phyloP scores from a whole-genome alignment of 2,797 vertebrate genomes.

The Galagoides demidoff region DNA sequence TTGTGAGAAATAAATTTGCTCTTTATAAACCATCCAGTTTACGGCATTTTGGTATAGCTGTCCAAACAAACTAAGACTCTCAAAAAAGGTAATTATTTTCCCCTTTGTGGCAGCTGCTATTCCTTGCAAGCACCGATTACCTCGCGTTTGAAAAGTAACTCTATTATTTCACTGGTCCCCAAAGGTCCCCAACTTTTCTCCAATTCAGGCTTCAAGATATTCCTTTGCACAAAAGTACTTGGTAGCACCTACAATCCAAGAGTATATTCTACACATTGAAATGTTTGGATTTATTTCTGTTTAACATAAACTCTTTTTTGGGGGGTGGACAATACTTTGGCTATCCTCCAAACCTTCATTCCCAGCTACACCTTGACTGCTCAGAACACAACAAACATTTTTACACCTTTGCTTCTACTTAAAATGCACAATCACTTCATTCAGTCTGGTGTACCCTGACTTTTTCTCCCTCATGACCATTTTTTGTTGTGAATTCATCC shows the following conservation, averaged over 20 bases:
- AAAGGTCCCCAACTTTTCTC: not conserved
- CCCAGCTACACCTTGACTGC: not conserved
- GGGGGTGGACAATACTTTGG: not conserved
- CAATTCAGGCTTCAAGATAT: not conserved
- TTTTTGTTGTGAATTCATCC: not conserved
- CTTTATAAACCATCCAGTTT: not conserved
- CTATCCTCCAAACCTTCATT: not conserved
- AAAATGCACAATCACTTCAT: not conserved
- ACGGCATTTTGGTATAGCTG: not conserved
- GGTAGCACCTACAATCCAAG: not conserved
- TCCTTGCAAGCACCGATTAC: not conserved
- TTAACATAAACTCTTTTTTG: not conserved
- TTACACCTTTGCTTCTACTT: not conserved
- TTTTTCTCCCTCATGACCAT: not conserved
- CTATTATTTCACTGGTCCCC: not conserved
- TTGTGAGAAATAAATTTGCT: not conserved
- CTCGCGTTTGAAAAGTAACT: not conserved
- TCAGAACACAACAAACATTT: not conserved
- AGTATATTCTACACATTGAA: not conserved
- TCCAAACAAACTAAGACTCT: not conserved
- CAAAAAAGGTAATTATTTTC: not conserved
- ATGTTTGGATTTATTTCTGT: not conserved
- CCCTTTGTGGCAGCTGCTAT: too few relatives aligned
- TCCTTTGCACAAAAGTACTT: not conserved
- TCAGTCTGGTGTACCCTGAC: not conserved